Base-by-base conservation (phyloP, 1,140 invertebrate genomes). In the Coelopa frigida region DNA sequence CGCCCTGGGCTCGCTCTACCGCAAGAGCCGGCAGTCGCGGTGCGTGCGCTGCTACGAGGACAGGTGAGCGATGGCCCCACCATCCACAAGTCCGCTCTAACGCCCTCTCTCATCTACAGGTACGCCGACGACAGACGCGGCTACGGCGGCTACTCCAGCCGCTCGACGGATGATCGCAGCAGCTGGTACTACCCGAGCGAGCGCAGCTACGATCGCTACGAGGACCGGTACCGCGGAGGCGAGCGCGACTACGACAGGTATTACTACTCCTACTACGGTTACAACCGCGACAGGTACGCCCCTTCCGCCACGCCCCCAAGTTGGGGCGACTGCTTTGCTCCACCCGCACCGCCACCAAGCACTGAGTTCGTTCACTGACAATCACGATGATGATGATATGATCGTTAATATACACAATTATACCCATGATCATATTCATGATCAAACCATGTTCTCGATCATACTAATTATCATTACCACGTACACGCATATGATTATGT, bases 21-120 rank as follows among this genome's bases (percentile, higher is more conserved):
- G 55, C 32, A 67, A 67, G 46, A 61, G 58, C 27, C 55, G 63
- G 2, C 63, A 67, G 39, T 67, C 63, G 8, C 50, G 63, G 2
- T 67, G 63, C 38, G 63, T 67, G 15, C 54, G 63, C 26, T 67
- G 63, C 52, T 67, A 67, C 21, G 63, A 67, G 50, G 63, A 67
- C 45, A 55, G 61, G 1, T 63, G 55, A 12, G 32, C 15, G 24
- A 11, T 14, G 10, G 14, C 10, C 29, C 14, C 29, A 14, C 29
- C 29, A 31, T 31, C 11, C 11, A 31, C 29, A 2, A 12, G 29
- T 12, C 10, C n/a, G 29, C 14, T 2, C 22, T 45, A 45, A 45
- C 5, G 2, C 17, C 8, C 37, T 6, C 15, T 8, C 26, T 43
- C 24, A 27, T 29, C 22, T 41, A 42, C 17, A 47, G 50, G 12